phyloP scores from a whole-genome alignment of 2,888 invertebrate genomes.

The Geophilus truncorum region DNA sequence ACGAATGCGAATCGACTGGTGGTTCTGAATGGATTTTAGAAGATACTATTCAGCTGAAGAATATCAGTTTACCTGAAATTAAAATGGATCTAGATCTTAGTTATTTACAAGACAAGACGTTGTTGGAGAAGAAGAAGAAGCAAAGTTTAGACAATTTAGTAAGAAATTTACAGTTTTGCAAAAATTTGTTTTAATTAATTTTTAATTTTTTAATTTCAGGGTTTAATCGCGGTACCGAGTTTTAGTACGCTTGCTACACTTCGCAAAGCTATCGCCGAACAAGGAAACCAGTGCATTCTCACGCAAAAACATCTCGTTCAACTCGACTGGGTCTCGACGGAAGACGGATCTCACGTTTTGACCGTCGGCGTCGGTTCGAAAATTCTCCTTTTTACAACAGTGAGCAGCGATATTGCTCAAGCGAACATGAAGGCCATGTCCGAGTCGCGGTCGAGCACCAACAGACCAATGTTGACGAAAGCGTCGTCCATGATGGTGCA shows the following conservation, averaged over 20 bases:
- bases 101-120: constrained; percentile 34
- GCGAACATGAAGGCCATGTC: constrained; percentile 86
- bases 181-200: background rate
- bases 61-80: constrained; percentile 64
- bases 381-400: constrained; percentile 84
- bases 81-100: constrained; percentile 37
- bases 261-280: constrained; percentile 74
- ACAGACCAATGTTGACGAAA: constrained; percentile 70
- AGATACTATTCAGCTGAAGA: constrained; percentile 89
- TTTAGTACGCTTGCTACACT: constrained; percentile 83
- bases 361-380: constrained; percentile 92
- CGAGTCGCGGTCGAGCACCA: constrained; percentile 41
- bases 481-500: constrained; percentile 87
- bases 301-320: constrained; percentile 91
- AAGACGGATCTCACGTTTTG: constrained; percentile 95
- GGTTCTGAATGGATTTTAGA: constrained; percentile 84
- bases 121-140: constrained; percentile 35
- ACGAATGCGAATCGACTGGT: constrained; percentile 98
- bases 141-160: constrained; percentile 37
- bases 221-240: constrained; percentile 78
- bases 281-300: constrained; percentile 82
- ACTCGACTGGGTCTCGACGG: constrained; percentile 98
- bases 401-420: constrained; percentile 90
- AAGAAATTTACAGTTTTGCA: too few species aligned
- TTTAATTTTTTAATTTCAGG: constrained; percentile 42